Conservation (phyloP, 2,888 invertebrate species). For the Conchocele bisecta region DNA sequence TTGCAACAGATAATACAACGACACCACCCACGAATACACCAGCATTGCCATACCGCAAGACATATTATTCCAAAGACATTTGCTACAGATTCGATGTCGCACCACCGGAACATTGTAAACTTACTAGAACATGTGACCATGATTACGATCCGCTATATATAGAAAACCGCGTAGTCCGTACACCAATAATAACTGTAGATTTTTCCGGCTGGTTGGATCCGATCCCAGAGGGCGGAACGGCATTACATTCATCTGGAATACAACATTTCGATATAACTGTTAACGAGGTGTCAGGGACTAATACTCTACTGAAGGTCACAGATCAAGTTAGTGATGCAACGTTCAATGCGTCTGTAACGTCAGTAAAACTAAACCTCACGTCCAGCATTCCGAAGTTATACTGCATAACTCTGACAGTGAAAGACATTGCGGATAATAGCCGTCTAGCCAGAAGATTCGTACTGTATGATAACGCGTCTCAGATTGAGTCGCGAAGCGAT, state of each 20-base stretch:
- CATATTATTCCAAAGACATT: too few species aligned
- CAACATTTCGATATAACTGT: constrained; percentile 37
- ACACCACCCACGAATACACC: too few species aligned
- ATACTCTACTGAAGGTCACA: neutral
- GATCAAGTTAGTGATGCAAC: too few species aligned
- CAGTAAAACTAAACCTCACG: too few species aligned
- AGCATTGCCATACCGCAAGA: too few species aligned
- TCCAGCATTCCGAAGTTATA: constrained; percentile 18
- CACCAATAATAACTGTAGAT: constrained; percentile 17
- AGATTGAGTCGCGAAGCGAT: constrained; percentile 6
- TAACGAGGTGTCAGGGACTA: constrained; percentile 16
- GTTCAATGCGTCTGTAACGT: too few species aligned
- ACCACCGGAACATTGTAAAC: constrained; percentile 36
- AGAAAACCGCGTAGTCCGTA: constrained; percentile 23
- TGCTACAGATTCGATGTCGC: constrained; percentile 43
- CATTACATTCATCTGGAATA: constrained; percentile 48
- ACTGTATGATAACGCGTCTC: constrained; percentile 48
- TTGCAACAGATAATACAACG: too few species aligned
- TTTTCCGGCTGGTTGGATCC: constrained; percentile 59
- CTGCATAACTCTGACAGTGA: constrained; percentile 32
- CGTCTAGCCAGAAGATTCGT: constrained; percentile 50
- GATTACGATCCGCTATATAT: constrained; percentile 50
- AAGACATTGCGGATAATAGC: constrained; percentile 56
- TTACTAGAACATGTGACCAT: constrained; percentile 1
- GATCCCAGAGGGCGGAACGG: constrained; percentile 25